Evolutionary conservation across 2,888 invertebrate species (phyloP).

Genomic region (Pherbina coryleti): DNA sequence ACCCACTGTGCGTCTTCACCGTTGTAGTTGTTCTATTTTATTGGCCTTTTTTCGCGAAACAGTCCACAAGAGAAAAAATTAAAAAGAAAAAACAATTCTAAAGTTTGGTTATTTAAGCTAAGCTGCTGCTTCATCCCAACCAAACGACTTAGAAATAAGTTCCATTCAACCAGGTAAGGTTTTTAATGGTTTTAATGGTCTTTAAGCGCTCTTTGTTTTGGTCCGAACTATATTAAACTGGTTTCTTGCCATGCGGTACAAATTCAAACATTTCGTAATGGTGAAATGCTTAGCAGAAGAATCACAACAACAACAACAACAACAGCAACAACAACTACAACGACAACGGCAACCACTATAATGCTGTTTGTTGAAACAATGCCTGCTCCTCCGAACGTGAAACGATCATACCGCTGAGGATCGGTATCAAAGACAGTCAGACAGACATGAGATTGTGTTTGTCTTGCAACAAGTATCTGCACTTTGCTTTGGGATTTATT

Average conservation of each 20-base stretch:
- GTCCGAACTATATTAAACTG: slow-evolving; percentile 8
- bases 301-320: neutral
- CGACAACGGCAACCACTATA: neutral
- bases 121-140: slow-evolving; percentile 3
- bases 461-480: slow-evolving; percentile 20
- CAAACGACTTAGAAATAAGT: slow-evolving; percentile 3
- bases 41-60: neutral
- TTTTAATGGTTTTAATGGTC: slow-evolving; percentile 3
- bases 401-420: neutral
- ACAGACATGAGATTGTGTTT: neutral
- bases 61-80: neutral
- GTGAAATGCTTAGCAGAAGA: slow-evolving; percentile 7
- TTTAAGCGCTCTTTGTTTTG: slow-evolving; percentile 13
- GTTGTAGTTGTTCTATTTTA: neutral
- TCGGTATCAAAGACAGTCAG: no score
- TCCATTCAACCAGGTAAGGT: neutral
- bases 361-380: neutral
- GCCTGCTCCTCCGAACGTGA: neutral
- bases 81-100: slow-evolving; percentile 6
- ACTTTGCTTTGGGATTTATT: slow-evolving; percentile 1
- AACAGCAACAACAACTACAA: neutral
- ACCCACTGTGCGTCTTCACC: no score
- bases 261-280: slow-evolving; percentile 12
- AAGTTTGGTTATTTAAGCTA: neutral
- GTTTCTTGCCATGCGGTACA: slow-evolving; percentile 23